These are phyloP conservation scores for Erebia ligea DNA, from an alignment of 2,888 invertebrate species.

Conservation along the genomic window DNA sequence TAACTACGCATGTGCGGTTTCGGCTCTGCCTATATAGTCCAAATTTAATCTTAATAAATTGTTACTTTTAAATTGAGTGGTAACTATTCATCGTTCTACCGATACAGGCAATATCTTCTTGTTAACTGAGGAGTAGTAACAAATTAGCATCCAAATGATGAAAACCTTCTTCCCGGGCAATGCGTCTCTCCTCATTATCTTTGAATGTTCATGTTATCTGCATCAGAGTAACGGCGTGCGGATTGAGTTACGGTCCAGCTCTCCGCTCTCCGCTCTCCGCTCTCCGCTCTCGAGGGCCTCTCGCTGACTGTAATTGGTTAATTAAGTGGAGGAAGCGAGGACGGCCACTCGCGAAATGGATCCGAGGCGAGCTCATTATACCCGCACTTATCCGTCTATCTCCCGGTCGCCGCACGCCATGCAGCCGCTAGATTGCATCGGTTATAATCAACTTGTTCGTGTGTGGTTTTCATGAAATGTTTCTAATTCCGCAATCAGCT, in stretches of 20 bases:
- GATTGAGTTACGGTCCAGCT: slow-evolving; percentile 13
- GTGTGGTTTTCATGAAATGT: slow-evolving; percentile 2
- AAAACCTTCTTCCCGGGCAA: background rate
- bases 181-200: slow-evolving; percentile 6
- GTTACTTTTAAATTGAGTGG: background rate
- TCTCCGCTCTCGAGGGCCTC: slow-evolving; percentile 2
- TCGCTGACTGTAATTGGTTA: slow-evolving; percentile 34
- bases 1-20: background rate
- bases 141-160: background rate
- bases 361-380: slow-evolving; percentile 26
- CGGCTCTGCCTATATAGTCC: background rate
- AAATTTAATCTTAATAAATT: background rate
- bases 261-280: slow-evolving; percentile 13
- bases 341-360: slow-evolving; percentile 16
- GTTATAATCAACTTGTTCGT: slow-evolving; percentile 5
- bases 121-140: too few species aligned
- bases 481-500: too few species aligned
- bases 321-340: slow-evolving; percentile 37
- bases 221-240: background rate
- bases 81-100: background rate
- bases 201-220: background rate
- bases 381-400: slow-evolving; percentile 20
- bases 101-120: background rate
- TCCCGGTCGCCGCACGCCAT: background rate
- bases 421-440: background rate